These are phyloP conservation scores for Leptopilina drosophilae DNA, from an alignment of 2,888 invertebrate genomes.

Conservation along the genomic window DNA sequence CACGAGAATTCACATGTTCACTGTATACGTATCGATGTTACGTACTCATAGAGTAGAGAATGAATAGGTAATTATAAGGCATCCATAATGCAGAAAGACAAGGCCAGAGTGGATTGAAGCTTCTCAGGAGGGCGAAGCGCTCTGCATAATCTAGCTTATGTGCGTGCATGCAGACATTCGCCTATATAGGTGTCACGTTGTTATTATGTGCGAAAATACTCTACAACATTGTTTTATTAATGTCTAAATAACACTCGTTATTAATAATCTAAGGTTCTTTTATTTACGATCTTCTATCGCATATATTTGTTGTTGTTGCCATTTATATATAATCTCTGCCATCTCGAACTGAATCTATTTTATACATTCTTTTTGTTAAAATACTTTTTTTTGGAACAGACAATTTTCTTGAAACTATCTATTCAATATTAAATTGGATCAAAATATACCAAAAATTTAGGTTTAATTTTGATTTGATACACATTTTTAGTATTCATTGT, in stretches of 20 bases:
- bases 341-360: too few species aligned
- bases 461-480: too few species aligned
- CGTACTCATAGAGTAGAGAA: slow-evolving; percentile 70
- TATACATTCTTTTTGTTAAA: too few species aligned
- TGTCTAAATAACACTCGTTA: slow-evolving; percentile 26
- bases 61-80: slow-evolving; percentile 72
- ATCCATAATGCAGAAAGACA: slow-evolving; percentile 67
- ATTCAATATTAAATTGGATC: too few species aligned
- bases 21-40: slow-evolving; percentile 62
- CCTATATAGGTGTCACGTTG: slow-evolving; percentile 32
- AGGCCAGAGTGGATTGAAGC: slow-evolving; percentile 50
- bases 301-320: too few species aligned
- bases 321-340: too few species aligned
- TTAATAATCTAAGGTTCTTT: not conserved
- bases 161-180: slow-evolving; percentile 37
- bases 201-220: slow-evolving; percentile 32
- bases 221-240: slow-evolving; percentile 39
- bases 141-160: slow-evolving; percentile 38
- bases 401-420: too few species aligned
- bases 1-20: slow-evolving; percentile 62
- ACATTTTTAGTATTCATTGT: too few species aligned
- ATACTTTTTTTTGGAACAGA: too few species aligned
- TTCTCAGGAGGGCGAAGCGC: slow-evolving; percentile 49
- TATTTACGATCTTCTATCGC: too few species aligned
- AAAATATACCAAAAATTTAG: too few species aligned